A percentile compares a stretch with the other conserved stretches of the same genome.
Conservation (phyloP, 2,113 vertebrate species). For the Fukomys damarensis region DNA sequence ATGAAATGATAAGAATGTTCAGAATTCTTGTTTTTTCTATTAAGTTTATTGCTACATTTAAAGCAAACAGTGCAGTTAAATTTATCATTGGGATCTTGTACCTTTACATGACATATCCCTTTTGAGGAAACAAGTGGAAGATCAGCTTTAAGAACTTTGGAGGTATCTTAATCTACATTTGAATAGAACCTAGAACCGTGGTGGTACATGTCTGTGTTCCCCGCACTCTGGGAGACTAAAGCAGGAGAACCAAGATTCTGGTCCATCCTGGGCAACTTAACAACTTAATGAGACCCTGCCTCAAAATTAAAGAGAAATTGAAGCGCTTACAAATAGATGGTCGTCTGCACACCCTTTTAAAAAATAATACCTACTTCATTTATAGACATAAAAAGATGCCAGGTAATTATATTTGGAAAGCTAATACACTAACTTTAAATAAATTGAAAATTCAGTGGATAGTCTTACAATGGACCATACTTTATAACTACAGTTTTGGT, state of each 20-base stretch:
- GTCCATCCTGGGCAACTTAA: not conserved
- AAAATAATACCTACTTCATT: conserved; percentile 76
- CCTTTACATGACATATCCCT: too few species aligned
- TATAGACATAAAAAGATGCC: conserved; percentile 76
- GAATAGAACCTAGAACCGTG: not conserved
- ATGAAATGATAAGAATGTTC: too few species aligned
- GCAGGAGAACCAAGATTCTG: not conserved
- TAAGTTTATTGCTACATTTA: too few species aligned
- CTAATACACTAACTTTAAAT: conserved; percentile 73
- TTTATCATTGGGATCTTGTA: too few species aligned
- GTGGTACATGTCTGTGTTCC: not conserved
- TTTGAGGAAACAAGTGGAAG: not conserved
- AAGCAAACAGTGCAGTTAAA: too few species aligned
- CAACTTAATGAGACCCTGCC: not conserved
- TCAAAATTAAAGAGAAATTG: not conserved
- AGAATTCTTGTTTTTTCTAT: too few species aligned
- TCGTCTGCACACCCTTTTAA: conserved; percentile 53
- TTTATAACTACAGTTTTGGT: conserved; percentile 81
- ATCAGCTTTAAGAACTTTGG: not conserved
- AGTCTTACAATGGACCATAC: conserved; percentile 80
- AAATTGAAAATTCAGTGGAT: conserved; percentile 79
- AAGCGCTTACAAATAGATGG: not conserved
- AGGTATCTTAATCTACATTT: not conserved
- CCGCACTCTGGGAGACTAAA: too few species aligned
- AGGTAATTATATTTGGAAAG: conserved; percentile 75